Evolutionary conservation across 2,113 vertebrate genomes (phyloP), one percentile per base, ranked within the genome.

Genomic region (Laterallus jamaicensis): DNA sequence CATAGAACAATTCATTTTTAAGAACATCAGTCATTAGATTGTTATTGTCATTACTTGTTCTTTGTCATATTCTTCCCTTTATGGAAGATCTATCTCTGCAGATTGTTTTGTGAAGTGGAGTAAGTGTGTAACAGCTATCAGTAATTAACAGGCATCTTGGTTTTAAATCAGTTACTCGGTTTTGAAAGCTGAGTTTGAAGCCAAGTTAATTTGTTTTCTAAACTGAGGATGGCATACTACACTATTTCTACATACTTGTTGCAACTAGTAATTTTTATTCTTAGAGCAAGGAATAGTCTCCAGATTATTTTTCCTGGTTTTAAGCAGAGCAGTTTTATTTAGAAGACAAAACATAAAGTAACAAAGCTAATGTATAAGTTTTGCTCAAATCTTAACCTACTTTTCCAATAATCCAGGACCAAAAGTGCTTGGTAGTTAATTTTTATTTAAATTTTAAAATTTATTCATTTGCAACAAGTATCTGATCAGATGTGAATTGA

Each of bases 71-170:
- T 94, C 82, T 85, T 85, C 88, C 79, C 5, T 92, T 94, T 90
- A 60, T 62, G 92, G 77, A 47, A 85, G 54, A 88, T 82, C 58
- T 80, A 91, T 73, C 49, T 75, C 49, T 88, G 73, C 35, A 69
- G 66, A 86, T 95, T 81, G 75, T 84, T 96, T 94, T 73, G 56
- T 94, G 92, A 94, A 93, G 71, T 90, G 80, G 86, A 86, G 50
- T 83, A 93, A 90, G 71, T 85, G 83, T 91, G 94, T 95, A 92
- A 94, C 86, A 94, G 76, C 62, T 74, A 86, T 90, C 40, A 10
- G 89, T 91, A 92, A 95, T 62, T 95, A 81, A 92, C 95, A 95
- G 75, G 10, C 76, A 91, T 88, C 90, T 86, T 2, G 0, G 8
- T 81, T 94, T 95, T 82, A 92, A 95, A 82, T 93, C 82, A 93